These are phyloP conservation scores for Drosophila prosaltans DNA, from an alignment of 1,140 invertebrate species.

Conservation along the genomic window DNA sequence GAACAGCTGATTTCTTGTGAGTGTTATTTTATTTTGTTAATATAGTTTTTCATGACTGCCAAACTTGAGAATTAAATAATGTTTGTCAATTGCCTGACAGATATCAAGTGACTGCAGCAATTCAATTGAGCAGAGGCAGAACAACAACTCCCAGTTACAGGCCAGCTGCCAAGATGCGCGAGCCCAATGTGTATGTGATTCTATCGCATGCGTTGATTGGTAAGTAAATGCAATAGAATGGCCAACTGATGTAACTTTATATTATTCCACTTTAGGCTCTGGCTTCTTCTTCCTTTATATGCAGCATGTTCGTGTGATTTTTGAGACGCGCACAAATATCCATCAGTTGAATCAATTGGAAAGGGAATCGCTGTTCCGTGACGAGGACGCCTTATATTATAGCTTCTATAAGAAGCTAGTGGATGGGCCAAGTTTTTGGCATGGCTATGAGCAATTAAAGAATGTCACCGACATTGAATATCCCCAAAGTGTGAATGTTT, in stretches of 20 bases:
- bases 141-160: background rate
- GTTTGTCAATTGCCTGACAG: background rate
- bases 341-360: conserved; percentile 71
- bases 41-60: background rate
- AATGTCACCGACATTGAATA: conserved; percentile 80
- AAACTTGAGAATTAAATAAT: background rate
- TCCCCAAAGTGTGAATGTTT: conserved; percentile 74
- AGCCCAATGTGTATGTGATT: conserved; percentile 69
- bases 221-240: conserved; percentile 41
- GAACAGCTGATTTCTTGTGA: conserved; percentile 13
- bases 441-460: conserved; percentile 70
- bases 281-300: conserved; percentile 82
- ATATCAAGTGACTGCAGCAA: background rate
- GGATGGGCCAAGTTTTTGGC: conserved; percentile 68
- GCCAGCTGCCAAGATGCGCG: conserved; percentile 60
- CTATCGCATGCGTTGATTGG: conserved; percentile 77
- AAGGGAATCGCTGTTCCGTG: conserved; percentile 67
- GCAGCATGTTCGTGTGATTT: conserved; percentile 76
- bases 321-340: conserved; percentile 75
- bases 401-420: conserved; percentile 81
- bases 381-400: conserved; percentile 79
- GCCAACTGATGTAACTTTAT: background rate
- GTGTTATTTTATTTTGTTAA: background rate
- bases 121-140: background rate
- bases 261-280: conserved; percentile 47